Percentiles rank a stretch among this genome's conserved stretches.
Conservation (phyloP, 2,797 vertebrate genomes). For the Notoglanidium macrostoma region DNA sequence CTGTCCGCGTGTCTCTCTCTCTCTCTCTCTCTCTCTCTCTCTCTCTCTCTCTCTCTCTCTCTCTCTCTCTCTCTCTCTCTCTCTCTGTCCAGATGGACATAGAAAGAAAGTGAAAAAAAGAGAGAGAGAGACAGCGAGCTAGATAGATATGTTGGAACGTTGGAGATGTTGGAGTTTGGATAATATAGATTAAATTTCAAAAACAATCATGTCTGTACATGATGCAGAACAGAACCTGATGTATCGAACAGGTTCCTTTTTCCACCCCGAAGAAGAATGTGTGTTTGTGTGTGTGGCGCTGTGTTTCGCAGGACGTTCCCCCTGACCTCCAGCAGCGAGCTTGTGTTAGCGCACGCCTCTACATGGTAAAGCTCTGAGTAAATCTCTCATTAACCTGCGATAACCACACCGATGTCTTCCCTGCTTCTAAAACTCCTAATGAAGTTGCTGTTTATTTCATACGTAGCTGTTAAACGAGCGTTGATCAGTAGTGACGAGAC, state of each 20-base stretch:
- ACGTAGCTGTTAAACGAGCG: slow-evolving; percentile 52
- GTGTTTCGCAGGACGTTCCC: slow-evolving; percentile 72
- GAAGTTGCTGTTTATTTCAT: slow-evolving; percentile 41
- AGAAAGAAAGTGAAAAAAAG: too few species aligned
- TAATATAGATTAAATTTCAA: background rate
- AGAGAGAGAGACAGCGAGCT: background rate
- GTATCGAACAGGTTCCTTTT: background rate
- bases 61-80: too few species aligned
- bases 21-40: too few species aligned
- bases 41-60: too few species aligned
- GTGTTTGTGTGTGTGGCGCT: slow-evolving; percentile 67
- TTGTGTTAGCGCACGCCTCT: slow-evolving; percentile 72
- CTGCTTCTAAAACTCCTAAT: slow-evolving; percentile 1
- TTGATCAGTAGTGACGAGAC: background rate
- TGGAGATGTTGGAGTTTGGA: background rate
- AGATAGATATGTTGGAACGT: background rate
- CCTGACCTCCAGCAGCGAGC: slow-evolving; percentile 75
- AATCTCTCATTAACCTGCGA: slow-evolving; percentile 61
- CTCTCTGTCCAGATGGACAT: too few species aligned
- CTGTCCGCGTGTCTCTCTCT: too few species aligned
- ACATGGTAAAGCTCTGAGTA: slow-evolving; percentile 70
- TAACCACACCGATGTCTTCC: background rate
- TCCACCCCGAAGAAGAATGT: slow-evolving; percentile 37
- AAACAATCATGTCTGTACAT: background rate
- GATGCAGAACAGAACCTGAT: background rate